A percentile compares a stretch with the other conserved stretches of the same genome.
These are phyloP conservation scores for Mamestra brassicae DNA, from an alignment of 2,888 invertebrate species.

Conservation along the genomic window DNA sequence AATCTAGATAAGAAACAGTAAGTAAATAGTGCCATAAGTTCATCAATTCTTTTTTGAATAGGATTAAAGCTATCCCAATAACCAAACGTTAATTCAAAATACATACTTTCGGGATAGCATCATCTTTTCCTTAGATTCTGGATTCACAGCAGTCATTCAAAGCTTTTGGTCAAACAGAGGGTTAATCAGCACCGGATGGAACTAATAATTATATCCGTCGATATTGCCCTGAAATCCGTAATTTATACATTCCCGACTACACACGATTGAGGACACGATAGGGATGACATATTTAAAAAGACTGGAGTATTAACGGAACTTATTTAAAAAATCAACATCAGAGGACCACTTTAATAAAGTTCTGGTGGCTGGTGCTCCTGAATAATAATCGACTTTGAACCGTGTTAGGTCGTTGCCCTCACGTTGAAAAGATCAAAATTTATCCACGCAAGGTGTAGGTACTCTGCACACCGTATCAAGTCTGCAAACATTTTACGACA, in stretches of 20 bases:
- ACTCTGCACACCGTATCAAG: conserved; percentile 66
- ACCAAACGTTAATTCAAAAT: neutral
- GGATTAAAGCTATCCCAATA: neutral
- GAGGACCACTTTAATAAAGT: conserved; percentile 27
- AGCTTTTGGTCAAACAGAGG: neutral
- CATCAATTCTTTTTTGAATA: neutral
- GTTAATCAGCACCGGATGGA: neutral
- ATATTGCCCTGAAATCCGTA: neutral
- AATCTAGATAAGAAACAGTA: conserved; percentile 1
- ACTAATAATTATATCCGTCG: neutral
- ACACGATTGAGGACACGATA: conserved; percentile 5
- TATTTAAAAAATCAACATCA: conserved; percentile 2
- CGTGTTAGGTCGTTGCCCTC: conserved; percentile 69
- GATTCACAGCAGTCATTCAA: neutral
- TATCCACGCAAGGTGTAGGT: conserved; percentile 70
- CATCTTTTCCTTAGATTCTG: neutral
- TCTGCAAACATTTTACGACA: conserved; percentile 49
- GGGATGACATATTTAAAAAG: neutral
- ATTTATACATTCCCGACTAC: neutral
- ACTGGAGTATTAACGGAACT: neutral
- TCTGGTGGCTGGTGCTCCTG: conserved; percentile 39
- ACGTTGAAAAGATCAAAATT: conserved; percentile 69
- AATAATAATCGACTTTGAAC: conserved; percentile 60
- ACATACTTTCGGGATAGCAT: neutral
- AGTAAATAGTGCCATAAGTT: conserved; percentile 10